Percentiles rank a stretch among this genome's conserved stretches.
Evolutionary conservation across 2,888 invertebrate genomes (phyloP).

Genomic region (Matsumyia berberina): DNA sequence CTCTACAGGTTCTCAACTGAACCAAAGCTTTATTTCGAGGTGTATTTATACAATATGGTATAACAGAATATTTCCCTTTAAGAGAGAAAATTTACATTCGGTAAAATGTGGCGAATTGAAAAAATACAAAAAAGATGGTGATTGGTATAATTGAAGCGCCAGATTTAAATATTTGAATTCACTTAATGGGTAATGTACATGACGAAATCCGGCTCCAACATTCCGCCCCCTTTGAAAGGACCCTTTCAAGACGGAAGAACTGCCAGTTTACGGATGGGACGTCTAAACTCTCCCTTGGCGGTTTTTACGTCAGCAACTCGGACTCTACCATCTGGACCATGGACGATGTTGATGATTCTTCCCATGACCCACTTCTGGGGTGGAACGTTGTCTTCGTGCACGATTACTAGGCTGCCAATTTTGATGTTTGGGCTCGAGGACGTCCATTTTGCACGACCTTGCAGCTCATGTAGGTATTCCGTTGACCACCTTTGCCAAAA

Average conservation of each 20-base stretch:
- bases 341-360: constrained; percentile 5
- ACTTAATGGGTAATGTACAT: background rate
- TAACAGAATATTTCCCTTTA: too few species aligned
- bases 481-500: constrained; percentile 65
- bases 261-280: constrained; percentile 13
- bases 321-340: constrained; percentile 22
- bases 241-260: constrained; percentile 15
- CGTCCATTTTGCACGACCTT: constrained; percentile 17
- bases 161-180: too few species aligned
- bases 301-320: constrained; percentile 35
- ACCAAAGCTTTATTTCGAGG: too few species aligned
- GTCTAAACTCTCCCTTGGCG: background rate
- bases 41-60: too few species aligned
- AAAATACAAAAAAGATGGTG: too few species aligned
- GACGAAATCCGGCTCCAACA: background rate
- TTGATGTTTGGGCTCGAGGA: constrained; percentile 19
- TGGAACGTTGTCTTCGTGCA: constrained; percentile 16
- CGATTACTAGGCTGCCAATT: constrained; percentile 18
- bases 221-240: constrained; percentile 9
- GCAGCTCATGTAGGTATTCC: constrained; percentile 27
- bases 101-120: too few species aligned
- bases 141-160: too few species aligned
- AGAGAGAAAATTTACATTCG: too few species aligned
- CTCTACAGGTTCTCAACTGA: too few species aligned
- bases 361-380: constrained; percentile 39